phyloP scores from a whole-genome alignment of 2,888 invertebrate species.

The Pristionchus exspectatus region DNA sequence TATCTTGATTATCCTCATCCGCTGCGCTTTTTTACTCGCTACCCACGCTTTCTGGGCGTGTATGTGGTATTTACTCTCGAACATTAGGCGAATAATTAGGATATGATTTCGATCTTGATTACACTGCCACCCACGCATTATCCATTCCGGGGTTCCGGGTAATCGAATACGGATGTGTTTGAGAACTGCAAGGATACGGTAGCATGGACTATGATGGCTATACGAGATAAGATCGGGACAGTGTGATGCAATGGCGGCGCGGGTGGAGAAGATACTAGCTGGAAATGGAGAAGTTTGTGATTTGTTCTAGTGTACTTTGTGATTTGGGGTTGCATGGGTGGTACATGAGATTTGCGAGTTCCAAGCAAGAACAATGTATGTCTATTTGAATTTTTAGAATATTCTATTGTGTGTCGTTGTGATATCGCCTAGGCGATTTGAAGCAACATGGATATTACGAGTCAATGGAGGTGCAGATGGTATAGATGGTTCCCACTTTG shows the following conservation, averaged over 20 bases:
- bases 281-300: background rate
- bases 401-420: too few species aligned
- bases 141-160: background rate
- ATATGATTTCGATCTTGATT: too few species aligned
- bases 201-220: background rate
- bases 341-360: background rate
- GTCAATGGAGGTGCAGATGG: background rate
- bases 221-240: background rate
- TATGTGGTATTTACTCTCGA: too few species aligned
- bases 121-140: background rate
- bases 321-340: background rate
- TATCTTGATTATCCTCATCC: background rate
- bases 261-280: background rate
- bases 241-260: background rate
- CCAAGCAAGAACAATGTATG: too few species aligned
- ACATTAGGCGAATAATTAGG: too few species aligned
- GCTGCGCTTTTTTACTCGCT: background rate
- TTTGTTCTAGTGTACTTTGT: background rate
- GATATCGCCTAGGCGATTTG: too few species aligned
- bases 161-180: background rate
- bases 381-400: too few species aligned
- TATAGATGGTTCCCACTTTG: background rate
- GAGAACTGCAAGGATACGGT: background rate
- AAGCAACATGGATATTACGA: background rate
- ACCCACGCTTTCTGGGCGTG: background rate